phyloP scores from a whole-genome alignment of 1,140 invertebrate genomes.

The Drosophila chauvacae region DNA sequence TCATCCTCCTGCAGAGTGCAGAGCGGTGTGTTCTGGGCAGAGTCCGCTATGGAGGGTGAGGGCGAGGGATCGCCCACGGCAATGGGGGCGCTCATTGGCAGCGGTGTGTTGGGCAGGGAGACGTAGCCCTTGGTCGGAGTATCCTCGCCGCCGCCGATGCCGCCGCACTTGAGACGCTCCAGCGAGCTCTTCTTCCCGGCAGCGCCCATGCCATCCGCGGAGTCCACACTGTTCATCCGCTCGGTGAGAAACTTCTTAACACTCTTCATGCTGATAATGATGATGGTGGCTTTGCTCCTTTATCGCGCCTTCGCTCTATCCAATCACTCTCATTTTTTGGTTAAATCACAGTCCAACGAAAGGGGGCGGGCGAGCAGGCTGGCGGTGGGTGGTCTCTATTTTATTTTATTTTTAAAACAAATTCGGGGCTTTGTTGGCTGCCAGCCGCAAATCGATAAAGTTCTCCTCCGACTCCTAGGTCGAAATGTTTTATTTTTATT shows the following conservation, averaged over 20 bases:
- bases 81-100: slow-evolving; percentile 64
- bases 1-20: slow-evolving; percentile 69
- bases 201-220: slow-evolving; percentile 37
- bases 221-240: slow-evolving; percentile 79
- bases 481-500: slow-evolving; percentile 56
- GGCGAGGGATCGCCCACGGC: slow-evolving; percentile 74
- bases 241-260: slow-evolving; percentile 83
- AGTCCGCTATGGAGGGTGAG: slow-evolving; percentile 70
- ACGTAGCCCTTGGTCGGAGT: slow-evolving; percentile 21
- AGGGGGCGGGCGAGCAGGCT: neutral
- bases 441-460: slow-evolving; percentile 51
- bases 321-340: slow-evolving; percentile 42
- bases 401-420: slow-evolving; percentile 54
- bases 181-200: slow-evolving; percentile 54
- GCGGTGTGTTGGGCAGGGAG: slow-evolving; percentile 66
- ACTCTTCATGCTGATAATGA: slow-evolving; percentile 67
- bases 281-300: slow-evolving; percentile 9
- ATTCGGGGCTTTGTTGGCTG: slow-evolving; percentile 44
- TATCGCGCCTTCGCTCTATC: slow-evolving; percentile 4
- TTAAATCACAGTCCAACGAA: slow-evolving; percentile 32
- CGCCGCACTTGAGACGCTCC: slow-evolving; percentile 58
- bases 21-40: slow-evolving; percentile 72
- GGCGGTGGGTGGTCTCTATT: slow-evolving; percentile 10
- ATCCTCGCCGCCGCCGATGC: slow-evolving; percentile 8
- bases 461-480: slow-evolving; percentile 45